These are phyloP conservation scores for Archilochus colubris DNA, from an alignment of 2,113 vertebrate species.

Conservation along the genomic window DNA sequence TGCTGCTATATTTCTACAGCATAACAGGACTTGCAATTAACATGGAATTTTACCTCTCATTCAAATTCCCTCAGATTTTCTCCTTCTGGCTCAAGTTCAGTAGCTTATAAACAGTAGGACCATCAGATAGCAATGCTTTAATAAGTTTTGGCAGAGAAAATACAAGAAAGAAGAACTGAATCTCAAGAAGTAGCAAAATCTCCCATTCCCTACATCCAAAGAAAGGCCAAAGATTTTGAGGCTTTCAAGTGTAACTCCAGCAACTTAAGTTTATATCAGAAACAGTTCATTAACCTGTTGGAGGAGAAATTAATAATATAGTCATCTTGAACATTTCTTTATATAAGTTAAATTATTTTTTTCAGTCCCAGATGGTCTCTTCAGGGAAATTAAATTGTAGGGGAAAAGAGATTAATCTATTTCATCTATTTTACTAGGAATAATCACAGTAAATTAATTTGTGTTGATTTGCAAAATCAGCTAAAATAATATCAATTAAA, in stretches of 20 bases:
- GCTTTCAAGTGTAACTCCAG: not conserved
- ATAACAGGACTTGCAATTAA: not conserved
- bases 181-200: not conserved
- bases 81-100: not conserved
- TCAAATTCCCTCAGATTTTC: not conserved
- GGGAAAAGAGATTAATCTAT: not conserved
- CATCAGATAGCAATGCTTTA: not conserved
- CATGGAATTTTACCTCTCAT: not conserved
- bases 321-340: not conserved
- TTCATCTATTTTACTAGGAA: conserved; percentile 20
- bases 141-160: not conserved
- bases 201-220: not conserved
- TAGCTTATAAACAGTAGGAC: not conserved
- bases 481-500: not conserved
- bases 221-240: not conserved
- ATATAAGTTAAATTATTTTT: conserved; percentile 29
- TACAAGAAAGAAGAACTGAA: not conserved
- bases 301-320: not conserved
- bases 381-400: conserved; percentile 3
- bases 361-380: not conserved
- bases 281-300: not conserved
- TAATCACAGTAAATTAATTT: conserved; percentile 10
- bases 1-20: not conserved
- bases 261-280: not conserved
- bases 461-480: not conserved